Conservation (phyloP, 2,888 invertebrate species). For the Philonicus albiceps region DNA sequence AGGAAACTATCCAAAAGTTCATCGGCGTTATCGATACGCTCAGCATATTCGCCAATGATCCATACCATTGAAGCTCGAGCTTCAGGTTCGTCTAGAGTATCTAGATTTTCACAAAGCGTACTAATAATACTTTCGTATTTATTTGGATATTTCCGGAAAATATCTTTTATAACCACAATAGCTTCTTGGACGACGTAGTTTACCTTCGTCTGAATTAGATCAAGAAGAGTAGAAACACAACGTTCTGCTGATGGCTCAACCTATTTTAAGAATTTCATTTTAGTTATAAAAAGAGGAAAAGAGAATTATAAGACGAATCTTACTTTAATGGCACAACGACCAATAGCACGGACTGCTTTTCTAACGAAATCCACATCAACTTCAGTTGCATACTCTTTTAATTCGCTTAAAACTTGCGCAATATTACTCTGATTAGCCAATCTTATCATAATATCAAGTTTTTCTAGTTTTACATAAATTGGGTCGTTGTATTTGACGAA, state of each 20-base stretch:
- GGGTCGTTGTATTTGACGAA: slow-evolving; percentile 99
- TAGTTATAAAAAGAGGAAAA: background rate
- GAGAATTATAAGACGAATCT: background rate
- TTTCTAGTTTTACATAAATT: slow-evolving; percentile 98
- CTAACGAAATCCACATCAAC: slow-evolving; percentile 99
- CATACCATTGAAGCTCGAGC: slow-evolving; percentile 98
- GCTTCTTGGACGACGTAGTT: slow-evolving; percentile 99
- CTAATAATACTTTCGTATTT: slow-evolving; percentile 99
- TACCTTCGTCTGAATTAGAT: slow-evolving; percentile 98
- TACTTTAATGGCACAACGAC: slow-evolving; percentile 96
- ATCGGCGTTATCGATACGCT: slow-evolving; percentile 99
- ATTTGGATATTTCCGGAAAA: slow-evolving; percentile 97
- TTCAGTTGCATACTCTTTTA: slow-evolving; percentile 99
- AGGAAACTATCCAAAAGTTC: slow-evolving; percentile 97
- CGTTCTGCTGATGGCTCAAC: slow-evolving; percentile 96
- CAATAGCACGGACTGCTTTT: slow-evolving; percentile 98
- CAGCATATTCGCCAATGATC: slow-evolving; percentile 97
- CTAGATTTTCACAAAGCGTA: slow-evolving; percentile 97
- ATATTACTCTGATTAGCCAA: slow-evolving; percentile 98
- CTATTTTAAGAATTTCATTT: slow-evolving; percentile 45
- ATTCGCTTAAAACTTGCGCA: slow-evolving; percentile 95
- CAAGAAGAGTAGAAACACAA: slow-evolving; percentile 96
- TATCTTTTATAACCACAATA: slow-evolving; percentile 98
- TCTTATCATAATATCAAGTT: slow-evolving; percentile 98
- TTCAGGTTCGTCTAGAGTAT: slow-evolving; percentile 98